Percentiles rank a stretch among this genome's conserved stretches.
These are phyloP conservation scores for Watersipora subatra DNA, from an alignment of 1,140 invertebrate genomes.

Conservation along the genomic window DNA sequence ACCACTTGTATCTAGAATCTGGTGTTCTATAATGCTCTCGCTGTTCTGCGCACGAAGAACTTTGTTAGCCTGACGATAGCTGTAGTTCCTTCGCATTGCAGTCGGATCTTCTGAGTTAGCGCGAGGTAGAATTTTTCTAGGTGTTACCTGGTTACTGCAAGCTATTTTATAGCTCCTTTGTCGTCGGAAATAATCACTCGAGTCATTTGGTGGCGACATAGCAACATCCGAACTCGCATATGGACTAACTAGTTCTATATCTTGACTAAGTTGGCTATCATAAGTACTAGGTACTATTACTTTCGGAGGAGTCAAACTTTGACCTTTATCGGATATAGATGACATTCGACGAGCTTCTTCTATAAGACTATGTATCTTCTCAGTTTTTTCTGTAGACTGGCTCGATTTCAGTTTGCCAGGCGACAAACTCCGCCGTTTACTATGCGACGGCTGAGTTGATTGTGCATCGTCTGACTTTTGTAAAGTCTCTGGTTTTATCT, in stretches of 20 bases:
- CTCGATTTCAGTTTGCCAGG: background rate
- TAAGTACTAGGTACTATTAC: too few species aligned
- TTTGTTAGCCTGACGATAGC: background rate
- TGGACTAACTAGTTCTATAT: background rate
- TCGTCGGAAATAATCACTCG: background rate
- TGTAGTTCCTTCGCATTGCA: background rate
- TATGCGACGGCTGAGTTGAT: background rate
- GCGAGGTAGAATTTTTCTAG: background rate
- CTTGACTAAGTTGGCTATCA: too few species aligned
- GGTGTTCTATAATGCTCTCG: background rate
- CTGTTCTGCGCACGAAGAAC: background rate
- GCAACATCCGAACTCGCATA: background rate
- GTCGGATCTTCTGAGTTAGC: background rate
- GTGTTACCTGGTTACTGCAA: background rate
- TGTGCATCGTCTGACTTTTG: background rate
- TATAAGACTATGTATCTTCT: background rate
- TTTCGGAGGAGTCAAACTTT: too few species aligned
- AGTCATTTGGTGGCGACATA: background rate
- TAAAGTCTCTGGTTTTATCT: background rate
- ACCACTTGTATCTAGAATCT: background rate
- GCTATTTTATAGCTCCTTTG: background rate
- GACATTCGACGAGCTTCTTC: background rate
- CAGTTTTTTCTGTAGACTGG: background rate
- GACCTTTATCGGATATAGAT: too few species aligned
- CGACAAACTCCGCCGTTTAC: background rate